phyloP scores from a whole-genome alignment of 1,140 invertebrate genomes.

The Solen grandis region DNA sequence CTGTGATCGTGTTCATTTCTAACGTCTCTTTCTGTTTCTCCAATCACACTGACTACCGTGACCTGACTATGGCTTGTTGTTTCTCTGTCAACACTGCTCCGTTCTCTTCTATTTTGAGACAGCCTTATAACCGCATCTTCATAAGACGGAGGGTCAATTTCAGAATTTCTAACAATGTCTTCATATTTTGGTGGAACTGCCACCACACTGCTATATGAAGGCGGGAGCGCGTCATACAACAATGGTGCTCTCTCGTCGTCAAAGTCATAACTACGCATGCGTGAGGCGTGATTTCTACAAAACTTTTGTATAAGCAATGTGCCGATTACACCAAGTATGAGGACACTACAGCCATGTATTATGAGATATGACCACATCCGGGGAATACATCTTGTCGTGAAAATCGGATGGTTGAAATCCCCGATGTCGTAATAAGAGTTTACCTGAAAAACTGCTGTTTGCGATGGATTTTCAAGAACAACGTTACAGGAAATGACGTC shows the following conservation, averaged over 20 bases:
- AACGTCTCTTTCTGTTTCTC: no score
- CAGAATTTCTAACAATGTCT: constrained; percentile 16
- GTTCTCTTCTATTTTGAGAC: no score
- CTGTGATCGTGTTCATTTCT: no score
- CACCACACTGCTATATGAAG: constrained; percentile 8
- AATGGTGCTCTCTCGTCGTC: constrained; percentile 14
- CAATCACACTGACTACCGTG: no score
- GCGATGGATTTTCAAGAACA: not conserved
- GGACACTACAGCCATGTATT: constrained; percentile 18
- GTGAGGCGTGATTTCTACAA: not conserved
- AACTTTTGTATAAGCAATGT: constrained; percentile 24
- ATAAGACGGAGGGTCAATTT: constrained; percentile 23
- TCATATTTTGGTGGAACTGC: constrained; percentile 39
- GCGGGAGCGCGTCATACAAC: constrained; percentile 17
- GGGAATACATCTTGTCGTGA: constrained; percentile 17
- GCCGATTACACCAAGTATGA: constrained; percentile 9
- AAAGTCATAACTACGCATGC: not conserved
- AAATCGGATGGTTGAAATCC: constrained; percentile 11
- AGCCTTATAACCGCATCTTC: constrained; percentile 2
- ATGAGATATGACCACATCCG: constrained; percentile 35
- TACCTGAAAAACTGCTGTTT: constrained; percentile 23
- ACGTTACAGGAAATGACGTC: constrained; percentile 15
- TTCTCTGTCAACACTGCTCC: no score
- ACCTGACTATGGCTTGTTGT: no score
- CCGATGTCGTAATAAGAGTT: constrained; percentile 18